Evolutionary conservation across 2,888 invertebrate genomes (phyloP).

Genomic region (Pinctada fucata): DNA sequence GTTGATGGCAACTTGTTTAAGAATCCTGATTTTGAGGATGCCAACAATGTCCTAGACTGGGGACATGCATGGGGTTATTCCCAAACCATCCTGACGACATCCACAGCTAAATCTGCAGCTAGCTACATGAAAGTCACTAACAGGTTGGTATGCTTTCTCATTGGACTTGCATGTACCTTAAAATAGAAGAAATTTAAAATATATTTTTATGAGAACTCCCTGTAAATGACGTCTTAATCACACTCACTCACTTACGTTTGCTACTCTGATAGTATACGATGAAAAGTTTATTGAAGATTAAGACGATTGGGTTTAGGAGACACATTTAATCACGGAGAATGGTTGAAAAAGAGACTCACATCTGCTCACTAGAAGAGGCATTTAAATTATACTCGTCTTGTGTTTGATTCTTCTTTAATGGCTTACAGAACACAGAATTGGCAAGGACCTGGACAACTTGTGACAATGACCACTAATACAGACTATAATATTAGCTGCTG

Average conservation of each 20-base stretch:
- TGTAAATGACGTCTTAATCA: too few species aligned
- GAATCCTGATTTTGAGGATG: conserved; percentile 3
- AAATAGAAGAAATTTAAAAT: too few species aligned
- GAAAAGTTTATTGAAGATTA: too few species aligned
- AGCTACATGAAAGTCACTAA: background rate
- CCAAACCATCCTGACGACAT: background rate
- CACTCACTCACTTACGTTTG: too few species aligned
- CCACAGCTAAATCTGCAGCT: background rate
- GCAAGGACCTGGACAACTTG: conserved; percentile 30
- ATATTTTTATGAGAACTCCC: too few species aligned
- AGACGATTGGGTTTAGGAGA: background rate
- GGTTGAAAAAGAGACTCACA: too few species aligned
- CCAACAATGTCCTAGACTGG: background rate
- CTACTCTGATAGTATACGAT: too few species aligned
- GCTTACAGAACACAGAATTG: conserved; percentile 22
- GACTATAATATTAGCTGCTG: conserved; percentile 19
- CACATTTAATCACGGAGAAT: too few species aligned
- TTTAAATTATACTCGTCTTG: background rate
- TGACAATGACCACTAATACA: conserved; percentile 8
- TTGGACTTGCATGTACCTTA: too few species aligned
- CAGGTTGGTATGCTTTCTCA: background rate
- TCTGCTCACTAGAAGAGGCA: too few species aligned
- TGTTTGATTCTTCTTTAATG: background rate
- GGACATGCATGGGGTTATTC: conserved; percentile 1
- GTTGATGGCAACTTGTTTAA: background rate